phyloP scores from a whole-genome alignment of 2,888 invertebrate genomes.

The Limulus polyphemus region DNA sequence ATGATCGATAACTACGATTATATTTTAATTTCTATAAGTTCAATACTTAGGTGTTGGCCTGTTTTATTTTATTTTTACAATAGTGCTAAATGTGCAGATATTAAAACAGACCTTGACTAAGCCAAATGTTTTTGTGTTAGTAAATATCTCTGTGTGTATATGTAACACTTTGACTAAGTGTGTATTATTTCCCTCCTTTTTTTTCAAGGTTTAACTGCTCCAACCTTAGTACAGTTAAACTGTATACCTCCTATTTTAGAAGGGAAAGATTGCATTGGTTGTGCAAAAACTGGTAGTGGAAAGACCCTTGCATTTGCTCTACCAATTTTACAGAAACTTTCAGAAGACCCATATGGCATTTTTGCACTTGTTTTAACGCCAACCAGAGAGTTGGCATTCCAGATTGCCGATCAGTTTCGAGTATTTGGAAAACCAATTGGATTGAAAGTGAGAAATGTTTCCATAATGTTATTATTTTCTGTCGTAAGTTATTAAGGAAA shows the following conservation, averaged over 20 bases:
- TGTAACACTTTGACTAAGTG: neutral
- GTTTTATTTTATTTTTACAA: no score
- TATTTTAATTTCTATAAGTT: no score
- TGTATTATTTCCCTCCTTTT: neutral
- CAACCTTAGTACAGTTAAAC: conserved; percentile 67
- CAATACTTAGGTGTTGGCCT: no score
- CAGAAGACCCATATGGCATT: conserved; percentile 90
- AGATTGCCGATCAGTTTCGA: conserved; percentile 78
- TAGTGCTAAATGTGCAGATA: neutral
- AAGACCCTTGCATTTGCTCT: conserved; percentile 96
- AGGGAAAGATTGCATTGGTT: conserved; percentile 82
- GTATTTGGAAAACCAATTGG: conserved; percentile 79
- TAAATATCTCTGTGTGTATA: neutral
- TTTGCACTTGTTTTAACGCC: conserved; percentile 90
- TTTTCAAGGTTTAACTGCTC: conserved; percentile 36
- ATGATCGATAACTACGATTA: no score
- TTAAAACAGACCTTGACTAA: neutral
- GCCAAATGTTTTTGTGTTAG: neutral
- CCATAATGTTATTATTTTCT: neutral
- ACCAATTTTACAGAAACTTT: conserved; percentile 78
- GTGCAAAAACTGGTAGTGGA: conserved; percentile 94
- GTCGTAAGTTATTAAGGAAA: neutral
- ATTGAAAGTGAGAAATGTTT: conserved; percentile 50
- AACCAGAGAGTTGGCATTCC: conserved; percentile 80
- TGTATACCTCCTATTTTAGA: conserved; percentile 64